Evolutionary conservation across 2,797 vertebrate species (phyloP), one percentile per base, ranked within the genome.

Genomic region (Clamator glandarius): DNA sequence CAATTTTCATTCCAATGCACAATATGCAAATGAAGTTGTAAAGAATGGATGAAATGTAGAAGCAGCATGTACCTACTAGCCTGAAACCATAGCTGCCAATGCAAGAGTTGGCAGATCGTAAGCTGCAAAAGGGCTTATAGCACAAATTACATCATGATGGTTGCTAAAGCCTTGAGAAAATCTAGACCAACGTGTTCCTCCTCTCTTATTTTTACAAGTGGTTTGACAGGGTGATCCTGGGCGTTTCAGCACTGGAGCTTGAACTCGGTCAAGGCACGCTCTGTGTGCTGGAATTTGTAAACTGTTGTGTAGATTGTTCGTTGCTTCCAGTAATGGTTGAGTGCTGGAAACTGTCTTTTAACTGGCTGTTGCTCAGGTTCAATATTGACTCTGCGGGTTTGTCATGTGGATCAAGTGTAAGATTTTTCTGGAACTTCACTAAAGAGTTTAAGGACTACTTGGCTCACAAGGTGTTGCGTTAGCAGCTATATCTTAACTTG

Each of bases 61-160:
- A 79, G 29, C 31, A 84, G 12, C 1, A 1, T 57, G 80, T 54
- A 39, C 23, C 3, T 50, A 8, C 35, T 48, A 66, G 61, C 61
- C 41, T n/a, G 21, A 26, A 26, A 28, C 35, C 0, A 0, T 70
- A 80, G n/a, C 9, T 1, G 2, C 50, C 29, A 54, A 3, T 0
- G 0, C 39, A 44, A 33, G 64, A 57, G 46, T 9, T 77, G n/a
- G 18, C 8, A 6, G 26, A 67, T 25, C 50, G 26, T 44, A 55
- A 76, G 6, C 35, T 91, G 39, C 12, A 29, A 6, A 33, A 78
- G 3, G n/a, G 14, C 15, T 76, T 51, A 8, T 10, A 26, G 50
- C 26, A 54, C 67, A 39, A 83, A 41, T 70, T 86, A 77, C 63
- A 17, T 57, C 16, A 3, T 28, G n/a, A 3, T 52, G 35, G 11